These are phyloP conservation scores for Hyaena hyaena DNA, from an alignment of 2,113 vertebrate genomes.

Conservation along the genomic window DNA sequence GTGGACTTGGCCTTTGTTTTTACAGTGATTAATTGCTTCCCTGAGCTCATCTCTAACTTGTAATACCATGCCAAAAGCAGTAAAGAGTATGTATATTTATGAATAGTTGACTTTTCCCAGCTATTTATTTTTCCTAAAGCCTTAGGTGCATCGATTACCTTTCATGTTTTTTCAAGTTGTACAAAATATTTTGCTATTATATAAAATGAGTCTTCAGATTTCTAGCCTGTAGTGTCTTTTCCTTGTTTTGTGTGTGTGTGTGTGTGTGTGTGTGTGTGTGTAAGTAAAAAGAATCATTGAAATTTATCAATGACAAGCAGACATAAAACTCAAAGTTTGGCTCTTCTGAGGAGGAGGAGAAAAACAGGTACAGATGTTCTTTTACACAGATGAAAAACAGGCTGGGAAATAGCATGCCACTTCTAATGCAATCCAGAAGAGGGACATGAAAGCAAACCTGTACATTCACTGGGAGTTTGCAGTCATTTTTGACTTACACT, in stretches of 20 bases:
- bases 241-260: background rate
- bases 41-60: background rate
- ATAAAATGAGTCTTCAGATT: background rate
- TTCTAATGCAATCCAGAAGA: conserved; percentile 80
- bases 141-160: background rate
- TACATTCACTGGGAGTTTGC: conserved; percentile 84
- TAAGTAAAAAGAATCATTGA: conserved; percentile 91
- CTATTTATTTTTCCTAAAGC: background rate
- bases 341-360: conserved; percentile 85
- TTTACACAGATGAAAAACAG: conserved; percentile 85
- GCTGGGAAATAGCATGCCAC: conserved; percentile 82
- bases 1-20: background rate
- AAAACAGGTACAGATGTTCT: conserved; percentile 81
- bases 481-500: conserved; percentile 83
- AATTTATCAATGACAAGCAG: conserved; percentile 93
- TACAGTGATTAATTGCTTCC: background rate
- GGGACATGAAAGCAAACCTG: conserved; percentile 84
- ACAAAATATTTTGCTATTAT: background rate
- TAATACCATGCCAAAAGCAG: background rate
- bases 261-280: too few species aligned
- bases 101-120: background rate
- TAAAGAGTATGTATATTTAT: background rate
- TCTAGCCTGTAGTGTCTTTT: background rate
- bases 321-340: conserved; percentile 91
- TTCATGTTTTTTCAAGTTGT: background rate